Base-by-base conservation (phyloP, 2,888 invertebrate species). In the Sepioteuthis lessoniana region DNA sequence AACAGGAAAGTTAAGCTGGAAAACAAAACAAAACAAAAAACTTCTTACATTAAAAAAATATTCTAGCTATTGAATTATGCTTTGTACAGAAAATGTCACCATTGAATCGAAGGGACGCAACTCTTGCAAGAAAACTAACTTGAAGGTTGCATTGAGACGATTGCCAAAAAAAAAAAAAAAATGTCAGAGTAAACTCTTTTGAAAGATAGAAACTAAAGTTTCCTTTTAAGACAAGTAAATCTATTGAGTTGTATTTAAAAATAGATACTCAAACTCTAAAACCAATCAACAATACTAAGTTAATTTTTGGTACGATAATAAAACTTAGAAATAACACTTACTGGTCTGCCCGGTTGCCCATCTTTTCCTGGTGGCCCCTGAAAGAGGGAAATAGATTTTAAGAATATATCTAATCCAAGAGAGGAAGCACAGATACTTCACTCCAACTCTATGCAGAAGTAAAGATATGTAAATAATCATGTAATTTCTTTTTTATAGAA, bases 331-430 rank as follows among this genome's bases (percentile, higher is more conserved):
- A 76, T 76, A 76, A 47, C 31, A 92, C 92, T 92, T 92, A 92
- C 92, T 92, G 92, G 92, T 47, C 92, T 42, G 42, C 92, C 92
- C n/a, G 92, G 92, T 31, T 47, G 47, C 0, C 92, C 92, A 92
- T 92, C 92, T 92, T 92, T 92, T n/a, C 92, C 92, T 92, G 92
- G 47, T 92, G 92, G 92, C 19, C 92, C 92, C 92, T 92, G 31
- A n/a, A 92, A 92, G 19, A 92, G 19, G 31, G 28, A 92, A 92
- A 28, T 0, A 46, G n/a, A 92, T 47, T 28, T 31, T 42, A 47
- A 42, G n/a, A 42, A 42, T 5, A 16, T 47, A 21, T 0, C 3
- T 16, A 19, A 21, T 16, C 19, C 16, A 50, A 50, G 50, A 50
- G 50, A 19, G 50, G 21, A 50, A 16, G 19, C 21, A 19, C 21